Evolutionary conservation across 2,888 invertebrate genomes (phyloP).

Genomic region (Tubulanus polymorphus): DNA sequence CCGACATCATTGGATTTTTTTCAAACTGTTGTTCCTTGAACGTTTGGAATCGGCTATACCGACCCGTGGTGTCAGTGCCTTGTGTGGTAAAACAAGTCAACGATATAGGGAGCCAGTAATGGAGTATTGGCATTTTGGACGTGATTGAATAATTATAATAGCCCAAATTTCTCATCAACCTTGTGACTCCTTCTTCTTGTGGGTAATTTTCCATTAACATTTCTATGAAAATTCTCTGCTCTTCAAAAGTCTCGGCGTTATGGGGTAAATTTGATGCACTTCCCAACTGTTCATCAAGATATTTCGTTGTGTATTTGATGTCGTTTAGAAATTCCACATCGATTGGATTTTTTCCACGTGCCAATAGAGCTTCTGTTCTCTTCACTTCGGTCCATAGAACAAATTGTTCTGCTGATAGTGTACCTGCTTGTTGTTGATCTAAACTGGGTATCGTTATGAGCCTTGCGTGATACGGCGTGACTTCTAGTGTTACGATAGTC

Average conservation of each 20-base stretch:
- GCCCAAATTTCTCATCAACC: not conserved
- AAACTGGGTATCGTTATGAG: not conserved
- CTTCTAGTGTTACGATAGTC: not conserved
- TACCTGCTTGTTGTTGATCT: not conserved
- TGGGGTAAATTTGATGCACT: too few species aligned
- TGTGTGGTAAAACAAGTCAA: not conserved
- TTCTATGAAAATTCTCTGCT: not conserved
- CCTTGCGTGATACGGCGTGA: not conserved
- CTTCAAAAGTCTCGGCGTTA: not conserved
- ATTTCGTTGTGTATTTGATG: too few species aligned
- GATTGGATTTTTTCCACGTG: not conserved
- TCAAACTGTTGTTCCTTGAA: not conserved
- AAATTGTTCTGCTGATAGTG: not conserved
- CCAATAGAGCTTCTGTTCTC: not conserved
- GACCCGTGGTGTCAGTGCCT: not conserved
- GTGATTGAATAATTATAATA: not conserved
- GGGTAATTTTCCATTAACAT: not conserved
- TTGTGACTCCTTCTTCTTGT: not conserved
- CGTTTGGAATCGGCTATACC: too few species aligned
- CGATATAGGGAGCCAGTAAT: not conserved
- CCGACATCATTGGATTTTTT: not conserved
- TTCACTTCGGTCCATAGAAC: not conserved
- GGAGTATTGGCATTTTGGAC: too few species aligned
- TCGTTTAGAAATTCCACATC: not conserved
- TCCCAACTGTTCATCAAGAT: too few species aligned